Conservation (phyloP, 2,888 invertebrate species). For the Hedychridium roseum region DNA sequence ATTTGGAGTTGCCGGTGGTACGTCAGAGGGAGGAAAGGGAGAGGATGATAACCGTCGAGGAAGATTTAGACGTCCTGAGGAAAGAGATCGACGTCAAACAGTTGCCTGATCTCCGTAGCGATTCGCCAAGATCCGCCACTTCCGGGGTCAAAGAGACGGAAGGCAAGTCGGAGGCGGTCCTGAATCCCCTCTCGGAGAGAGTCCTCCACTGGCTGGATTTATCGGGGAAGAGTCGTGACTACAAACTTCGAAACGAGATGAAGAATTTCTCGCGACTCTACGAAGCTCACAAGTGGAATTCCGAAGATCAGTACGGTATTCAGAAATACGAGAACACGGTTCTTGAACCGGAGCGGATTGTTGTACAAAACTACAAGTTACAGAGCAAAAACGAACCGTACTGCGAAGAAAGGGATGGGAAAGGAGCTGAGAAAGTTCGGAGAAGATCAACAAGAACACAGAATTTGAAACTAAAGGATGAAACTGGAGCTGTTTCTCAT, state of each 20-base stretch:
- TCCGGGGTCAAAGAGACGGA: conserved; percentile 5
- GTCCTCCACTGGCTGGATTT: conserved; percentile 83
- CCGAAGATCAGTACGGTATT: too few species aligned
- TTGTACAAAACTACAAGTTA: conserved; percentile 36
- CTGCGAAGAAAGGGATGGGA: conserved; percentile 11
- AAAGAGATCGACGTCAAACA: too few species aligned
- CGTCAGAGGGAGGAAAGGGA: neutral
- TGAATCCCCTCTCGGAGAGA: conserved; percentile 71
- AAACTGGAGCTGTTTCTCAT: neutral
- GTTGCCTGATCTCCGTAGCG: too few species aligned
- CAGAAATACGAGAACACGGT: conserved; percentile 15
- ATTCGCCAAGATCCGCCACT: neutral
- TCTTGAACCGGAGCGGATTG: conserved; percentile 22
- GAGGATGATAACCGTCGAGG: conserved; percentile 6
- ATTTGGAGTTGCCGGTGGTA: neutral
- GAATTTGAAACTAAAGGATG: neutral
- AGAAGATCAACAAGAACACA: conserved; percentile 13
- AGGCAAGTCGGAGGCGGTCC: conserved; percentile 15
- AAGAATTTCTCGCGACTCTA: conserved; percentile 2
- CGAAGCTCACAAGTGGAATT: conserved; percentile 16
- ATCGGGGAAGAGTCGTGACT: conserved; percentile 68
- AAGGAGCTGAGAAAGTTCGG: neutral
- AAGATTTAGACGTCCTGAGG: neutral
- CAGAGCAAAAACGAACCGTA: conserved; percentile 23
- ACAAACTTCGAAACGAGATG: conserved; percentile 18